phyloP scores from a whole-genome alignment of 2,888 invertebrate species.

The Steinernema scapterisci region DNA sequence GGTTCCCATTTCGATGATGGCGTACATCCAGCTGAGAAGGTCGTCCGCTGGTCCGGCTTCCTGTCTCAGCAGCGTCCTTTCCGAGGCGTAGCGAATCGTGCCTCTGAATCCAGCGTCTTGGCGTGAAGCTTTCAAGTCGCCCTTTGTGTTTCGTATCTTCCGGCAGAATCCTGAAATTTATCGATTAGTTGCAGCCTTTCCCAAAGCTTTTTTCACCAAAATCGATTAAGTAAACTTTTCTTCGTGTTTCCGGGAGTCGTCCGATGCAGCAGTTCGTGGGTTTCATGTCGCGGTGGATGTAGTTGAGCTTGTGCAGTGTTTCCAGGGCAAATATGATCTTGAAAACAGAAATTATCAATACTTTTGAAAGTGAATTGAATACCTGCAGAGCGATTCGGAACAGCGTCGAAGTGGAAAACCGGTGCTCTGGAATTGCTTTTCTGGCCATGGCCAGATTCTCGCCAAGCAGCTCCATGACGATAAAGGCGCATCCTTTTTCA shows the following conservation, averaged over 20 bases:
- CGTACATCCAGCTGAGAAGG: conserved; percentile 36
- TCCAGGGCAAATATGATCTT: conserved; percentile 34
- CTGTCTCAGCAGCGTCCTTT: conserved; percentile 11
- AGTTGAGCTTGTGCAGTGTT: conserved; percentile 34
- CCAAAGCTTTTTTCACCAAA: conserved; percentile 33
- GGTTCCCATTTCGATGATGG: conserved; percentile 35
- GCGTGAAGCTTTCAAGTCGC: conserved; percentile 28
- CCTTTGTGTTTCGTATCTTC: conserved; percentile 6
- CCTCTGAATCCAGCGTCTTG: conserved; percentile 36
- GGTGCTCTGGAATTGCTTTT: background rate
- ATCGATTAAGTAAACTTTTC: conserved; percentile 37
- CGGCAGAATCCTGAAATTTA: conserved; percentile 29
- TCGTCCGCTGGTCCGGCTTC: conserved; percentile 39
- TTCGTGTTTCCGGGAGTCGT: background rate
- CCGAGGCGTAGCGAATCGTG: conserved; percentile 37
- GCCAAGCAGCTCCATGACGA: conserved; percentile 39
- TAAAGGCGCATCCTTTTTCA: conserved; percentile 35
- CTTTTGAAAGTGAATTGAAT: background rate
- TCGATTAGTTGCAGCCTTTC: background rate
- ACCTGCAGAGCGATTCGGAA: conserved; percentile 37
- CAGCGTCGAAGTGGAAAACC: conserved; percentile 33
- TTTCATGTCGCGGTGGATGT: conserved; percentile 38
- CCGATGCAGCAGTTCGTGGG: conserved; percentile 36
- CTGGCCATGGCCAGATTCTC: conserved; percentile 33
- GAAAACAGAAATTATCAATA: background rate